Conservation (phyloP, 2,888 invertebrate genomes). For the Zele albiditarsus region DNA sequence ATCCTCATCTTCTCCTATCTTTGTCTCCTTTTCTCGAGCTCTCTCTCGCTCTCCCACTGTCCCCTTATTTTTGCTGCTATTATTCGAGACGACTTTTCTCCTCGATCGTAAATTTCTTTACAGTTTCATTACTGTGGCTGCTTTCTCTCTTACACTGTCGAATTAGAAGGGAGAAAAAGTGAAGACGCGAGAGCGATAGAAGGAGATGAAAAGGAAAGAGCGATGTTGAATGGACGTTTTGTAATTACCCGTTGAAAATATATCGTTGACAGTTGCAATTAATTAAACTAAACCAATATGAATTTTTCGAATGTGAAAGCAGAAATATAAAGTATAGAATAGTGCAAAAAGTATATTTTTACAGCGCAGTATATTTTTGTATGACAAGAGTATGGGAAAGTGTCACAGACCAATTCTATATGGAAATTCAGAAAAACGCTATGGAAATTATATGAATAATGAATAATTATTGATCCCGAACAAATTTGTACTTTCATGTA, state of each 20-base stretch:
- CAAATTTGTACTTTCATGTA: too few relatives aligned
- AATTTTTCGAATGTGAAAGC: neutral
- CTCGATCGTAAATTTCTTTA: slow-evolving; percentile 60
- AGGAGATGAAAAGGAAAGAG: neutral
- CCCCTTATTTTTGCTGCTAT: neutral
- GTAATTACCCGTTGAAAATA: slow-evolving; percentile 30
- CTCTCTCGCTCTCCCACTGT: too few relatives aligned
- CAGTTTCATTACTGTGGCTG: slow-evolving; percentile 49
- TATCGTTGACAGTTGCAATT: neutral
- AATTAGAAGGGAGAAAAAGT: slow-evolving; percentile 1
- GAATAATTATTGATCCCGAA: too few relatives aligned
- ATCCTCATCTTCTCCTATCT: neutral
- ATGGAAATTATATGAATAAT: too few relatives aligned
- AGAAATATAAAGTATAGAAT: too few relatives aligned
- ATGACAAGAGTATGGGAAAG: too few relatives aligned
- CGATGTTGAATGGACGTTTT: slow-evolving; percentile 10
- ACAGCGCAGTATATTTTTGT: too few relatives aligned
- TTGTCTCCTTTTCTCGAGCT: neutral
- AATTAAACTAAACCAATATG: neutral
- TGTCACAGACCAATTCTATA: too few relatives aligned
- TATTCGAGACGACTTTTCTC: slow-evolving; percentile 30
- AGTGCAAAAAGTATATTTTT: too few relatives aligned
- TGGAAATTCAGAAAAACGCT: too few relatives aligned
- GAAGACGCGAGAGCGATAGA: neutral
- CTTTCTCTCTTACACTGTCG: slow-evolving; percentile 32